phyloP scores from a whole-genome alignment of 2,888 invertebrate genomes.

The Amiota minor region DNA sequence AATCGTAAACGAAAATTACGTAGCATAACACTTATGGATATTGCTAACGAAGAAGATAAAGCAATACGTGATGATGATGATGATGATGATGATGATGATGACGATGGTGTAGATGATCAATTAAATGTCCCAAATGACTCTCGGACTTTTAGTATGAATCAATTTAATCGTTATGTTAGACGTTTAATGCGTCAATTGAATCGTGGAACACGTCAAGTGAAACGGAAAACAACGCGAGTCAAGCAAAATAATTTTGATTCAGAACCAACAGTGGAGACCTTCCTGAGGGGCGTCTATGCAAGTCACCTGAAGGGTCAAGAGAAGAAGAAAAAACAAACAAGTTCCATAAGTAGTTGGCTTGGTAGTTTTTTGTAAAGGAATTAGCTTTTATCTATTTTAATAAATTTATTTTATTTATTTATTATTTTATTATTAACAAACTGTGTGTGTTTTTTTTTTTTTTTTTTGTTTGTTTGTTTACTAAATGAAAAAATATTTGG shows the following conservation, averaged over 20 bases:
- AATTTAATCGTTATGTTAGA: conserved; percentile 44
- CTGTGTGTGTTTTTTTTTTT: not conserved
- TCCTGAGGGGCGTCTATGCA: conserved; percentile 40
- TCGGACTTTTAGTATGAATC: conserved; percentile 40
- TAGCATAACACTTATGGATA: conserved; percentile 5
- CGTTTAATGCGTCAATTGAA: conserved; percentile 50
- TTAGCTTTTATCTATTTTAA: not conserved
- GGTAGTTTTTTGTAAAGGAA: conserved; percentile 14
- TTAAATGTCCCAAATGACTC: conserved; percentile 26
- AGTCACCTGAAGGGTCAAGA: conserved; percentile 29
- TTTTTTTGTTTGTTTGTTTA: too few species aligned
- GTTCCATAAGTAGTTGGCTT: conserved; percentile 3
- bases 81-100: conserved; percentile 21
- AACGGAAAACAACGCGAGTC: conserved; percentile 44
- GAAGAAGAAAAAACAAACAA: conserved; percentile 30
- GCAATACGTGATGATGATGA: conserved; percentile 12
- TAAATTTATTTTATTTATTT: conserved; percentile 2
- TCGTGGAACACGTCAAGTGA: conserved; percentile 45
- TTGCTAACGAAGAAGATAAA: conserved; percentile 7
- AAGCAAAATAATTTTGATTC: conserved; percentile 28
- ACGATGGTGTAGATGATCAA: conserved; percentile 16
- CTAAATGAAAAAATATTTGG: not conserved
- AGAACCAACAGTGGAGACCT: conserved; percentile 45
- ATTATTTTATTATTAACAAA: conserved; percentile 3
- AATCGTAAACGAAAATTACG: not conserved